Evolutionary conservation across 2,888 invertebrate genomes (phyloP), one percentile per base, ranked within the genome.

Genomic region (Neoascia interrupta): DNA sequence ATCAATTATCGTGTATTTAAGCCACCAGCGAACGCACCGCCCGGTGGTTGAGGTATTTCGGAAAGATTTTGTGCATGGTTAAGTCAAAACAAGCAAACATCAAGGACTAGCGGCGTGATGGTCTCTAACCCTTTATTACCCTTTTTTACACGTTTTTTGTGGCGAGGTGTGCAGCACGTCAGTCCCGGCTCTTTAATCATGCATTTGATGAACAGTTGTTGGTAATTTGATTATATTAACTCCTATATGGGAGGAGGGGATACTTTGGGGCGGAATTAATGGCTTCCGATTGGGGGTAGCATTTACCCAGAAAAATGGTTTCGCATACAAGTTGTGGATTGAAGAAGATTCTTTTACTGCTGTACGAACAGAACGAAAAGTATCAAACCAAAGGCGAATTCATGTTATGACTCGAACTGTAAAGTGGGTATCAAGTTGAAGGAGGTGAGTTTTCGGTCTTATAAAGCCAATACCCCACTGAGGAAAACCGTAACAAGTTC

Each of bases 181-280:
- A 58, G n/a, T n/a, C n/a, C n/a, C n/a, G 39, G 39, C 47, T 72
- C 76, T 76, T 76, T 76, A 76, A 76, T 76, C 64, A 76, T 64
- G 45, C 58, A 37, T 21, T 72, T 56, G 64, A 21, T 8, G 76
- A 58, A 63, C 70, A 58, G 58, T 70, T 72, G 43, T 72, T 47
- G 70, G 72, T 72, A 76, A 76, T 76, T 76, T 76, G 76, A 76
- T 76, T 76, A 66, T 54, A 72, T 76, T 76, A 64, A 60, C 45
- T 36, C 31, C 19, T 39, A 72, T 31, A 54, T 49, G 15, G 70
- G 54, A 36, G 61, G 61, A 43, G 69, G 70, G 26, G 69, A 26
- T 49, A 43, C 39, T 56, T 64, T 45, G 39, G n/a, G 43, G 21
- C 21, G 36, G 53, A 49, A 41, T 72, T 58, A 72, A 76, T 76